Base-by-base conservation (phyloP, 2,797 vertebrate species). In the Typhlichthys eigenmanni region DNA sequence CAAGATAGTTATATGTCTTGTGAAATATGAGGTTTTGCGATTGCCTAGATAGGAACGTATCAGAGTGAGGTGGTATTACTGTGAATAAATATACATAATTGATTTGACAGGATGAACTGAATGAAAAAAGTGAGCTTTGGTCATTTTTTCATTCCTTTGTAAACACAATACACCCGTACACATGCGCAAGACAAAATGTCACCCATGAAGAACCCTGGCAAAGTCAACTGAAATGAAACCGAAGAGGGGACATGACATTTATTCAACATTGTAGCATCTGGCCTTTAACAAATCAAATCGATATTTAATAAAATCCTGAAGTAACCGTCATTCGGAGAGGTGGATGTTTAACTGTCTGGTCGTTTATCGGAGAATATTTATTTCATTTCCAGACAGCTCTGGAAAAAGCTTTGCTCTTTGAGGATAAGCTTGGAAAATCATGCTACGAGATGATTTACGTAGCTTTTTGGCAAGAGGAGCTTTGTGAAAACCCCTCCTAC, bases 261-360 rank as follows among this genome's bases (percentile, higher is more conserved):
- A 79, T 85, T 89, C 83, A 83, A 84, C 83, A 84, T 67, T 51
- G 13, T 66, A 79, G 85, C 80, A 84, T 84, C 79, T 88, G 89
- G 89, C 87, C 87, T 90, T 90, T 90, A 79, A 83, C 81, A 91
- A 91, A 90, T 88, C 83, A 85, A 90, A 91, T 91, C 83, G 81
- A 90, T 90, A 85, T 90, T 88, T 88, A 89, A 90, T 90, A 89
- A 77, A 80, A 77, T 68, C 75, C 62, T 63, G 1, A 70, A 76
- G 73, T 67, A 81, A 78, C 74, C 74, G 80, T 80, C 81, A 82
- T 85, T 83, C 68, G 76, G 64, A 74, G 80, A 72, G 78, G 80
- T 79, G 76, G 82, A 85, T 85, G 81, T 79, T 84, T 74, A 72
- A 78, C 81, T 62, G 76, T 87, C 83, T 69, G 71, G 51, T 82